These are phyloP conservation scores for Carcina quercana DNA, from an alignment of 2,888 invertebrate genomes.

Conservation along the genomic window DNA sequence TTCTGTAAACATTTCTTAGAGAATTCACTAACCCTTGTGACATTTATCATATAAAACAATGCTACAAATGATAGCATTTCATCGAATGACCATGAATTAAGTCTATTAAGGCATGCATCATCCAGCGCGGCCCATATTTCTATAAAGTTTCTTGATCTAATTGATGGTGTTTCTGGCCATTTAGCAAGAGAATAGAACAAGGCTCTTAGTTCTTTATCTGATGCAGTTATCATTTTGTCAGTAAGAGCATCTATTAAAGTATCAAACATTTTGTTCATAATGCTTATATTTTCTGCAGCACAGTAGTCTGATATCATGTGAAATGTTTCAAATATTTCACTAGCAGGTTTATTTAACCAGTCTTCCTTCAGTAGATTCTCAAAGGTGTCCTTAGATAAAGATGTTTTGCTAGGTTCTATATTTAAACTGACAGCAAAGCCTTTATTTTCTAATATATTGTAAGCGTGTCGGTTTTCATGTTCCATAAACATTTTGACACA, in stretches of 20 bases:
- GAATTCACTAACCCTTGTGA: conserved; percentile 72
- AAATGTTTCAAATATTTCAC: conserved; percentile 42
- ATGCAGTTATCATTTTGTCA: conserved; percentile 68
- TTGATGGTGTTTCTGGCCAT: conserved; percentile 67
- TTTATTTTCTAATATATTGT: conserved; percentile 45
- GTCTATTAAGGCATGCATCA: conserved; percentile 70
- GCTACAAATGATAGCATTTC: conserved; percentile 75
- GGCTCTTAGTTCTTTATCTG: conserved; percentile 70
- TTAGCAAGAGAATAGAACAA: conserved; percentile 65
- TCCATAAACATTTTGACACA: conserved; percentile 47
- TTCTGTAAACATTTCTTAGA: conserved; percentile 67
- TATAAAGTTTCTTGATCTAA: conserved; percentile 73
- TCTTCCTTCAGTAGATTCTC: conserved; percentile 32
- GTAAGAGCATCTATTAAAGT: conserved; percentile 54
- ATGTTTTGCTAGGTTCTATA: conserved; percentile 10
- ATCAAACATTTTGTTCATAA: conserved; percentile 52
- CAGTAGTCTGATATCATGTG: conserved; percentile 43
- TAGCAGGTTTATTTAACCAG: conserved; percentile 33
- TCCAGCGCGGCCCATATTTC: conserved; percentile 81
- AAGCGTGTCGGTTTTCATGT: conserved; percentile 59
- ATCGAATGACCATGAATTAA: conserved; percentile 64
- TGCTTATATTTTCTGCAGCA: conserved; percentile 37
- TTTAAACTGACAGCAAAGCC: conserved; percentile 39
- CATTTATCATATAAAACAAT: conserved; percentile 76
- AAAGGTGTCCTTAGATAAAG: conserved; percentile 28